Percentiles rank a stretch among this genome's conserved stretches.
These are phyloP conservation scores for Pterophyllum scalare DNA, from an alignment of 2,113 vertebrate species.

Conservation along the genomic window DNA sequence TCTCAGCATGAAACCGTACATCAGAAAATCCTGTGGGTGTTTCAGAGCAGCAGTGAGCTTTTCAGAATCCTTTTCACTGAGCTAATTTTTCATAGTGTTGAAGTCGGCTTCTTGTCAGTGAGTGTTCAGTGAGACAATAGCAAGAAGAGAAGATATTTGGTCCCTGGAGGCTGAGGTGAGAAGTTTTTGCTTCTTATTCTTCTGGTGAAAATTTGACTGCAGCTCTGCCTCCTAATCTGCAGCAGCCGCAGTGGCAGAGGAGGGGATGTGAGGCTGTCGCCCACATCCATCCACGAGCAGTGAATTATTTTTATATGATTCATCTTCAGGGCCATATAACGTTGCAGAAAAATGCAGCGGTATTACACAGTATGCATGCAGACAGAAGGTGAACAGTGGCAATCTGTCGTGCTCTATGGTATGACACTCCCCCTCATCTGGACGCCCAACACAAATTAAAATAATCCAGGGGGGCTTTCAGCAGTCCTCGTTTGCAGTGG, in stretches of 20 bases:
- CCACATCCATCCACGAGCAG: neutral
- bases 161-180: neutral
- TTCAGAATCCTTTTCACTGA: conserved; percentile 14
- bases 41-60: conserved; percentile 11
- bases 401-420: neutral
- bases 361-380: neutral
- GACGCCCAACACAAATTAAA: neutral
- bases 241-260: neutral
- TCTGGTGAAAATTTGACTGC: neutral
- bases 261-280: neutral
- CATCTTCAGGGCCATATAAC: neutral
- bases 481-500: neutral
- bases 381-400: neutral
- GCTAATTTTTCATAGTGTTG: neutral
- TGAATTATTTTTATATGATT: neutral
- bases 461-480: neutral
- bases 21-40: conserved; percentile 15
- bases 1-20: neutral
- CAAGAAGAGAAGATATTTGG: neutral
- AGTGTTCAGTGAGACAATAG: neutral
- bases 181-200: neutral
- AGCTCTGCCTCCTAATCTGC: neutral
- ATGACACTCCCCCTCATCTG: neutral
- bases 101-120: neutral
- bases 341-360: neutral